Conservation (phyloP, 2,888 invertebrate species). For the Gymnosoma rotundatum region DNA sequence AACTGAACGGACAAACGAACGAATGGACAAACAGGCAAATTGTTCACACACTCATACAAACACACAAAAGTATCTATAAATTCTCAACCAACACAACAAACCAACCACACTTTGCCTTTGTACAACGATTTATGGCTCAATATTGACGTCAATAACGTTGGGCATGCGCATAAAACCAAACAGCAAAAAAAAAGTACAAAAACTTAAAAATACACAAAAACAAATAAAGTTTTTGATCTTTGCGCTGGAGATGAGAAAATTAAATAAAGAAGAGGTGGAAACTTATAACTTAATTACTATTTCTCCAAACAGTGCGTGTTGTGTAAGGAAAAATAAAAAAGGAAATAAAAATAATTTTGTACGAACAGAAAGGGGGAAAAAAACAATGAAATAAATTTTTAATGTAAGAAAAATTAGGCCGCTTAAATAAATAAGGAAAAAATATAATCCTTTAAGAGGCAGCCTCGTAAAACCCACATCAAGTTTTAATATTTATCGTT, state of each 20-base stretch:
- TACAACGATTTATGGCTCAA: slow-evolving; percentile 65
- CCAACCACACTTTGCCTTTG: slow-evolving; percentile 5
- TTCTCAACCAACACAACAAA: slow-evolving; percentile 24
- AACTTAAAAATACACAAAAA: slow-evolving; percentile 44
- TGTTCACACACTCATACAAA: background rate
- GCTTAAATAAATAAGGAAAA: slow-evolving; percentile 38
- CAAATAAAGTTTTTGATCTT: slow-evolving; percentile 64
- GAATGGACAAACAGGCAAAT: slow-evolving; percentile 8
- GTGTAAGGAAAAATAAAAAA: slow-evolving; percentile 23
- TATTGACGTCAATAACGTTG: slow-evolving; percentile 69
- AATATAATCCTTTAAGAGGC: slow-evolving; percentile 39
- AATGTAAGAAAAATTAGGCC: slow-evolving; percentile 33
- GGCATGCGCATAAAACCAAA: slow-evolving; percentile 61
- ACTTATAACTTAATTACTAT: slow-evolving; percentile 64
- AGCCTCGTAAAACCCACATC: slow-evolving; percentile 42
- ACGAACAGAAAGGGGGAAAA: background rate
- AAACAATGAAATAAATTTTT: slow-evolving; percentile 17
- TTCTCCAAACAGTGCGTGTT: slow-evolving; percentile 44
- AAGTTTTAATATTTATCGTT: slow-evolving; percentile 45
- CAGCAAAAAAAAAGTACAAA: background rate
- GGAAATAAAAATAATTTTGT: slow-evolving; percentile 32
- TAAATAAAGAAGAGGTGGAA: slow-evolving; percentile 65
- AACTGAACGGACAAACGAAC: slow-evolving; percentile 17
- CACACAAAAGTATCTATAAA: slow-evolving; percentile 6
- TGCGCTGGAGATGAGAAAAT: slow-evolving; percentile 62